phyloP scores from a whole-genome alignment of 2,113 vertebrate species.

The Aleadryas rufinucha region DNA sequence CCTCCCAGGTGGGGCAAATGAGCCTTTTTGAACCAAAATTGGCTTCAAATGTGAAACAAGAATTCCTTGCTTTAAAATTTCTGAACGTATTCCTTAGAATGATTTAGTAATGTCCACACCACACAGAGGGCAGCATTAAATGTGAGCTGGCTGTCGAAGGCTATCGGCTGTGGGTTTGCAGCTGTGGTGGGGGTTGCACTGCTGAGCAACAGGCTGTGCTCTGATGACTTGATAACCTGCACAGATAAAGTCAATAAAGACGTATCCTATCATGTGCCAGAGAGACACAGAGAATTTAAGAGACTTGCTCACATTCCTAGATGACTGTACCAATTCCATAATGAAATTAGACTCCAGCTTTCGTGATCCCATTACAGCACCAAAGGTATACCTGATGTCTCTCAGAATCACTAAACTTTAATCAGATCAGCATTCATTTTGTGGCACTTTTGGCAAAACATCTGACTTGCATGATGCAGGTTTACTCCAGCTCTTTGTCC shows the following conservation, averaged over 20 bases:
- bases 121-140: neutral
- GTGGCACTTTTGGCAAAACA: neutral
- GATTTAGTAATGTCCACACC: neutral
- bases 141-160: neutral
- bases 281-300: neutral
- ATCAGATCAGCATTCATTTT: neutral
- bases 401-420: neutral
- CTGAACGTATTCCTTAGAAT: neutral
- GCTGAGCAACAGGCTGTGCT: neutral
- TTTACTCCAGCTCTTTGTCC: neutral
- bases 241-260: neutral
- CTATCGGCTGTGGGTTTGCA: fast-evolving
- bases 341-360: neutral
- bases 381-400: neutral
- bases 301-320: neutral
- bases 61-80: neutral
- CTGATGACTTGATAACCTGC: neutral
- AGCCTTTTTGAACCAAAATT: neutral
- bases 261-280: fast-evolving
- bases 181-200: neutral
- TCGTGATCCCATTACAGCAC: fast-evolving
- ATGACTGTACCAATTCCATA: neutral
- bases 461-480: neutral
- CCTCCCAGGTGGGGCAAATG: neutral
- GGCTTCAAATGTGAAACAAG: neutral